These are phyloP conservation scores for Ctena decussata DNA, from an alignment of 2,888 invertebrate species.

Conservation along the genomic window DNA sequence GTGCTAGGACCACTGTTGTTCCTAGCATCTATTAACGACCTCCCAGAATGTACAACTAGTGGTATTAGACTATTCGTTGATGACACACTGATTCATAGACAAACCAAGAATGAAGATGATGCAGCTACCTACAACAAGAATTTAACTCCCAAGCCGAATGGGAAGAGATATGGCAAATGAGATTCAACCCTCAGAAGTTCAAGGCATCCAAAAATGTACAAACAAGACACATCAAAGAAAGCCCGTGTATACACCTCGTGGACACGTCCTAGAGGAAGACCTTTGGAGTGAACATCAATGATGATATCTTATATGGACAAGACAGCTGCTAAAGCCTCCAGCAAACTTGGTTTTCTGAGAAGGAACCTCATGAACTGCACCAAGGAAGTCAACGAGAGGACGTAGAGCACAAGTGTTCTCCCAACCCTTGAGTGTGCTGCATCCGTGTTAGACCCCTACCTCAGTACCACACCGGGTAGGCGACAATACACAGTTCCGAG, in stretches of 20 bases:
- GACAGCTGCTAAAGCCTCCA: background rate
- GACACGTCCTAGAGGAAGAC: background rate
- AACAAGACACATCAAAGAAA: background rate
- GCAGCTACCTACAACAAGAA: background rate
- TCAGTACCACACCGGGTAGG: too few species aligned
- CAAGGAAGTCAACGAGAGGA: background rate
- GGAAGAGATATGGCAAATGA: background rate
- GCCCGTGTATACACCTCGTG: background rate
- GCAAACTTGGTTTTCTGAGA: background rate
- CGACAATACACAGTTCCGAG: too few species aligned
- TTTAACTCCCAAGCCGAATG: background rate
- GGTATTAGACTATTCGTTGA: background rate
- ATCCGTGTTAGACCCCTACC: too few species aligned
- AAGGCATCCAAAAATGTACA: background rate
- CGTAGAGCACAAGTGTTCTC: conserved; percentile 9
- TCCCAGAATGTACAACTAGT: background rate
- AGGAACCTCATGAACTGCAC: background rate
- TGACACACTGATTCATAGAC: background rate
- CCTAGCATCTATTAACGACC: conserved; percentile 24
- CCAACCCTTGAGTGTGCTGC: too few species aligned
- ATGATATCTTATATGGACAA: background rate
- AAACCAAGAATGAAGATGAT: background rate
- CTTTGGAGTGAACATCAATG: background rate
- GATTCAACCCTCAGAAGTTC: background rate
- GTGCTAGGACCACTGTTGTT: conserved; percentile 20